Conservation (phyloP, 2,113 vertebrate species). For the Antigone vipio region DNA sequence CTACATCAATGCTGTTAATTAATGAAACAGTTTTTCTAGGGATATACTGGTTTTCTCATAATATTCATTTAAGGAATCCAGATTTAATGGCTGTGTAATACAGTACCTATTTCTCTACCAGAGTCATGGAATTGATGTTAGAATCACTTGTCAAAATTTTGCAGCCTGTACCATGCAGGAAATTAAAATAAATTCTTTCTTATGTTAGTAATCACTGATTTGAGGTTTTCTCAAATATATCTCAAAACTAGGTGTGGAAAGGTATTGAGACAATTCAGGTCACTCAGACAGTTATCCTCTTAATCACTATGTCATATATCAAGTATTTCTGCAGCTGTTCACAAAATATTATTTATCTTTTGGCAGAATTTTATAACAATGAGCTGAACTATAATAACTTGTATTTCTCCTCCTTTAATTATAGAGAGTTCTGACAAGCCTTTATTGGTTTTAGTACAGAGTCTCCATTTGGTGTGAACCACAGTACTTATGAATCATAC, state of each 20-base stretch:
- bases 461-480: background rate
- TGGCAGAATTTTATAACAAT: background rate
- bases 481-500: background rate
- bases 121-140: background rate
- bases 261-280: background rate
- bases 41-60: background rate
- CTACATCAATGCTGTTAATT: background rate
- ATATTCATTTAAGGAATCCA: background rate
- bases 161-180: background rate
- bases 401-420: background rate
- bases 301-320: background rate
- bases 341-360: background rate
- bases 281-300: background rate
- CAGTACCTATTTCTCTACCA: background rate
- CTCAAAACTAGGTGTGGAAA: background rate
- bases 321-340: background rate
- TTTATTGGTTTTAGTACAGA: background rate
- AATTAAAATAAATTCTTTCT: background rate
- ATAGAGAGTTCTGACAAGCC: background rate
- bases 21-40: background rate
- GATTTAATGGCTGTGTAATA: background rate
- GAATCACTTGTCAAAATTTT: background rate
- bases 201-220: background rate
- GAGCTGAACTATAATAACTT: background rate
- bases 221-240: background rate